phyloP scores from a whole-genome alignment of 1,140 invertebrate species.

The Physella acuta region DNA sequence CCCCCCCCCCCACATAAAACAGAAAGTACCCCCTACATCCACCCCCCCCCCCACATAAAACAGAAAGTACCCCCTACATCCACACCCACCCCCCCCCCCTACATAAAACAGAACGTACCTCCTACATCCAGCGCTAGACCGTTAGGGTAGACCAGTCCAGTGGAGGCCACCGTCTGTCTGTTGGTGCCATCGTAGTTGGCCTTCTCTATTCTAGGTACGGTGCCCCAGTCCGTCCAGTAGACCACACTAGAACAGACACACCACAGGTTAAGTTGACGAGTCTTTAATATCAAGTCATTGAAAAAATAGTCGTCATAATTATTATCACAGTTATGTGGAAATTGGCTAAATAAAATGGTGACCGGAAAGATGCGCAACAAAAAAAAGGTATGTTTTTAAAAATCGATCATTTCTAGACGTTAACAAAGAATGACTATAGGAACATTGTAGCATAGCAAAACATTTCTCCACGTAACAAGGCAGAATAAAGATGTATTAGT shows the following conservation, averaged over 20 bases:
- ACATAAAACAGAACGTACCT: slow-evolving; percentile 27
- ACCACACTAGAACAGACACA: no score
- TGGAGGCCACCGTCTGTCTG: slow-evolving; percentile 60
- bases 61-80: no score
- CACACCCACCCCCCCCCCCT: no score
- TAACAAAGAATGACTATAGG: background rate
- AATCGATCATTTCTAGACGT: background rate
- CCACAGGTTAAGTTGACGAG: background rate
- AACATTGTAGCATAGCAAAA: no score
- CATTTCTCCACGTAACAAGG: no score
- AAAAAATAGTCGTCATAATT: background rate
- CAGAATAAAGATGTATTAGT: no score
- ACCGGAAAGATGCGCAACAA: no score
- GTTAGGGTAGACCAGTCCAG: slow-evolving; percentile 66
- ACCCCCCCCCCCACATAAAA: no score
- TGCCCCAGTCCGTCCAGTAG: slow-evolving; percentile 63
- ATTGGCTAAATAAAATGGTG: background rate
- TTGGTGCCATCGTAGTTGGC: slow-evolving; percentile 59
- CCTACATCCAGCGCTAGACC: slow-evolving; percentile 67
- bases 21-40: no score
- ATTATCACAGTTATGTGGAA: no score
- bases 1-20: no score
- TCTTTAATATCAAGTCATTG: background rate
- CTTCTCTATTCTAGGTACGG: slow-evolving; percentile 57
- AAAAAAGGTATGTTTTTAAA: background rate